Percentiles rank a stretch among this genome's conserved stretches.
These are phyloP conservation scores for Asarcornis scutulata DNA, from an alignment of 2,113 vertebrate genomes.

Conservation along the genomic window DNA sequence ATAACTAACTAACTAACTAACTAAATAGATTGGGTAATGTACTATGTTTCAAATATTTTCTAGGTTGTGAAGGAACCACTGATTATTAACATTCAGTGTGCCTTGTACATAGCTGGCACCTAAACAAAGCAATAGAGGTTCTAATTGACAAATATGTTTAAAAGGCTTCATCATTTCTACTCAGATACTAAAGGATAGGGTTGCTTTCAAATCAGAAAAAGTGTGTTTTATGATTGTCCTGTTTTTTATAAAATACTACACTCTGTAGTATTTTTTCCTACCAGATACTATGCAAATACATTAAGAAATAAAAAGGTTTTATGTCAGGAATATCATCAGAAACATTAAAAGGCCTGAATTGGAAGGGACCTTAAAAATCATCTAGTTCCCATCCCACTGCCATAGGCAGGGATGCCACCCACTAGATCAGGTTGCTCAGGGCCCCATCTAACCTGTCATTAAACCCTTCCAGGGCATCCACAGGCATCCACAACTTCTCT, in stretches of 20 bases:
- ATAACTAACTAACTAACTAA: too few species aligned
- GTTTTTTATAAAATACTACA: accelerated
- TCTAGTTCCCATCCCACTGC: too few species aligned
- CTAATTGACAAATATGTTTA: neutral
- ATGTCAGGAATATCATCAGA: neutral
- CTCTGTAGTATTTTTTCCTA: neutral
- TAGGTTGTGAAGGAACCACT: neutral
- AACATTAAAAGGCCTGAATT: too few species aligned
- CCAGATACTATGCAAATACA: neutral
- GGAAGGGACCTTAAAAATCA: too few species aligned
- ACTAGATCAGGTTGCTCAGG: too few species aligned
- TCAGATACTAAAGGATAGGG: neutral
- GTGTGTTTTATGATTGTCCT: neutral
- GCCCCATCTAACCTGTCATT: too few species aligned
- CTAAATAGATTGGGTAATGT: neutral
- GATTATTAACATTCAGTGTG: neutral
- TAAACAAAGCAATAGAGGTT: neutral
- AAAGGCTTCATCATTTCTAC: neutral
- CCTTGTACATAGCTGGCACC: neutral
- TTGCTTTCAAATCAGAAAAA: neutral
- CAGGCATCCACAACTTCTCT: too few species aligned
- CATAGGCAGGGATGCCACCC: too few species aligned
- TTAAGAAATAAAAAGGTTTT: neutral
- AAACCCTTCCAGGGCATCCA: too few species aligned
- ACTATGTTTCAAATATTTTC: neutral